Evolutionary conservation across 2,888 invertebrate species (phyloP).

Genomic region (Ormyrus nitidulus): DNA sequence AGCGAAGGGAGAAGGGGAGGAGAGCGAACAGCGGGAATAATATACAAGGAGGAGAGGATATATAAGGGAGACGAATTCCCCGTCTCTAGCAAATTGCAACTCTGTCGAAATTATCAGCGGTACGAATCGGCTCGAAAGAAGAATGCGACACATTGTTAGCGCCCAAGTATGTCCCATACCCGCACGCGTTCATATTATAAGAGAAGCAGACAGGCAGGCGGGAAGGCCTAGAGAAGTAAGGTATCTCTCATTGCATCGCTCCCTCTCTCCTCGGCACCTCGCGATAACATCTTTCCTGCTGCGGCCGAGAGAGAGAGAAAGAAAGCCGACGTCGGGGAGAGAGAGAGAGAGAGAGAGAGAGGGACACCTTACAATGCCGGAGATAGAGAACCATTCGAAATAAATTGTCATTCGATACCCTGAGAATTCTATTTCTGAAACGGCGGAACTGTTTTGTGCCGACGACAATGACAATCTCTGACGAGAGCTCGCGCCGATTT

Average conservation of each 20-base stretch:
- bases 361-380: conserved; percentile 55
- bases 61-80: conserved; percentile 59
- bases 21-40: conserved; percentile 32
- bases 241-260: conserved; percentile 65
- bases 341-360: conserved; percentile 8
- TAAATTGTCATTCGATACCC: conserved; percentile 75
- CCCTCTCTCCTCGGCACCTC: conserved; percentile 56
- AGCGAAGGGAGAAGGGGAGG: conserved; percentile 54
- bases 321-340: neutral
- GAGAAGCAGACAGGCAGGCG: conserved; percentile 14
- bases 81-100: conserved; percentile 72
- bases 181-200: conserved; percentile 28
- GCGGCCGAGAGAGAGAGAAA: neutral
- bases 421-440: conserved; percentile 72
- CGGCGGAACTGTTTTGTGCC: conserved; percentile 52
- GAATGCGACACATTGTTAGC: conserved; percentile 73
- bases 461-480: conserved; percentile 48
- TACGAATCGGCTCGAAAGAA: conserved; percentile 68
- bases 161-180: neutral
- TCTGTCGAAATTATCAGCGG: conserved; percentile 72
- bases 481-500: conserved; percentile 40
- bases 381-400: conserved; percentile 62
- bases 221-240: conserved; percentile 51
- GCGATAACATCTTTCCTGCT: conserved; percentile 65
- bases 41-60: conserved; percentile 26